phyloP scores from a whole-genome alignment of 2,888 invertebrate genomes.

The Gandaritis pyraliata region DNA sequence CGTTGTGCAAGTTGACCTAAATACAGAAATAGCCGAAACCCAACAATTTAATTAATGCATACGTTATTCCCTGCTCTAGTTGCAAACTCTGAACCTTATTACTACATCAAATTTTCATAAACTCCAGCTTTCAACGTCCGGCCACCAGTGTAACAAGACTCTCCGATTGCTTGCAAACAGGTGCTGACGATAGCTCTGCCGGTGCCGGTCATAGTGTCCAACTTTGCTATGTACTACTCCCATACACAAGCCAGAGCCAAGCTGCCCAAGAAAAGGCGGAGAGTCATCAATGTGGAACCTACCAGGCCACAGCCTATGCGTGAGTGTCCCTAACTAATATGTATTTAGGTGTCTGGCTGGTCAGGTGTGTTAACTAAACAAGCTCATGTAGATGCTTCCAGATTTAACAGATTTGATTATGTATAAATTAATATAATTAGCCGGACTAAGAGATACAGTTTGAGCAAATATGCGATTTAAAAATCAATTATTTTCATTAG shows the following conservation, averaged over 20 bases:
- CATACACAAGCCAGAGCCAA: conserved; percentile 99
- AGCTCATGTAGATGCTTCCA: too few relatives aligned
- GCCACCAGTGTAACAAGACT: conserved; percentile 29
- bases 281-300: conserved; percentile 98
- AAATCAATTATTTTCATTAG: too few relatives aligned
- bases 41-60: conserved; percentile 38
- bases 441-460: too few relatives aligned
- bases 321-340: conserved; percentile 50
- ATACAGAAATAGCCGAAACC: conserved; percentile 27
- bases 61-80: conserved; percentile 37
- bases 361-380: neutral
- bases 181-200: conserved; percentile 98
- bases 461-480: too few relatives aligned
- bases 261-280: conserved; percentile 98
- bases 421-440: too few relatives aligned
- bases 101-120: conserved; percentile 41
- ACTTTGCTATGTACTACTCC: conserved; percentile 98
- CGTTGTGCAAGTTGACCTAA: conserved; percentile 13
- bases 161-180: conserved; percentile 48
- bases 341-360: neutral
- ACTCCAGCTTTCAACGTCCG: conserved; percentile 34
- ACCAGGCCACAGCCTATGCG: conserved; percentile 87
- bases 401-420: too few relatives aligned
- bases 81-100: conserved; percentile 39
- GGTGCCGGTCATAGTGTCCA: conserved; percentile 99